Conservation (phyloP, 2,113 vertebrate species). For the Uropsilus gracilis region DNA sequence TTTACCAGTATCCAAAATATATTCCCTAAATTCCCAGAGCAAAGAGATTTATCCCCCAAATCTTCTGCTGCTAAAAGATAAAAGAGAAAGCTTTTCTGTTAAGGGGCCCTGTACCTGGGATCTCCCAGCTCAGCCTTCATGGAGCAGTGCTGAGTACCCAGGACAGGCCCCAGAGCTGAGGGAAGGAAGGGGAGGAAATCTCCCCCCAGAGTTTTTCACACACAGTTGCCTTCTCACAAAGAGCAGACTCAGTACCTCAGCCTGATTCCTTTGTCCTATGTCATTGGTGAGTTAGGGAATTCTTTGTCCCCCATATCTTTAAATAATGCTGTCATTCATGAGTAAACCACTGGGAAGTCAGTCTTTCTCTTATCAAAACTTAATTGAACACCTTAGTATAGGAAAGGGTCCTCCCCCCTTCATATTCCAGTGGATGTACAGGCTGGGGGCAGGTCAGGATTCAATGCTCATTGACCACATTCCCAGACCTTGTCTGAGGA, state of each 20-base stretch:
- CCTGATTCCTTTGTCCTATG: constrained; percentile 46
- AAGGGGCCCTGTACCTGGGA: background rate
- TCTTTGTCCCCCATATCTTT: constrained; percentile 48
- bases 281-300: background rate
- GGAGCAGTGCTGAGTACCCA: background rate
- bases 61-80: background rate
- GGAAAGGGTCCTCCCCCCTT: background rate
- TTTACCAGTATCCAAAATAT: background rate
- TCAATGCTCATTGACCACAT: background rate
- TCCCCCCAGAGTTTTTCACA: background rate
- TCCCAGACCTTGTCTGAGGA: background rate
- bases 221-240: constrained; percentile 17
- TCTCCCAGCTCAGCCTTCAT: background rate
- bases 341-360: constrained; percentile 46
- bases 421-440: background rate
- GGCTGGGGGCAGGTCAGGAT: background rate
- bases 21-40: background rate
- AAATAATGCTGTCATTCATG: constrained; percentile 53
- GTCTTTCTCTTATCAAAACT: constrained; percentile 41
- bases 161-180: background rate
- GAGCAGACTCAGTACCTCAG: background rate
- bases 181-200: background rate
- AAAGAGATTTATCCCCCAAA: background rate
- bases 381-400: background rate
- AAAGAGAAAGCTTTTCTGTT: constrained; percentile 8